These are phyloP conservation scores for Rhogogaster chlorosoma DNA, from an alignment of 2,888 invertebrate genomes.

Conservation along the genomic window DNA sequence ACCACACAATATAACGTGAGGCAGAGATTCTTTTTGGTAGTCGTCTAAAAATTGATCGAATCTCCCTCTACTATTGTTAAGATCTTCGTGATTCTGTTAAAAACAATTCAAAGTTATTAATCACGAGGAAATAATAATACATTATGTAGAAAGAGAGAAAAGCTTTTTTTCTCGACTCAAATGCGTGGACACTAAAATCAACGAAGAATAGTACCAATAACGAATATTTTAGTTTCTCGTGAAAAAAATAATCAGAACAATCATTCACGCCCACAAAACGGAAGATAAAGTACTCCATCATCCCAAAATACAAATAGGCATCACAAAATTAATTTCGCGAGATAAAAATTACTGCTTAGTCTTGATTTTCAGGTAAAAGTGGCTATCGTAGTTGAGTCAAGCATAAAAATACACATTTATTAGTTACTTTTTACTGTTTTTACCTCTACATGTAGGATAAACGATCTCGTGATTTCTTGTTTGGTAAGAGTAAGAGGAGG, in stretches of 20 bases:
- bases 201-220: too few species aligned
- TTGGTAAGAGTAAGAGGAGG: not conserved
- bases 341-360: not conserved
- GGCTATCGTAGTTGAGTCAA: not conserved
- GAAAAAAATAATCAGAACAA: too few species aligned
- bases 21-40: not conserved
- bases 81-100: not conserved
- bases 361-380: not conserved
- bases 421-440: not conserved
- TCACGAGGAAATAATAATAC: too few species aligned
- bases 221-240: too few species aligned
- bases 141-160: too few species aligned
- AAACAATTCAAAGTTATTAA: not conserved
- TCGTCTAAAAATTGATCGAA: not conserved
- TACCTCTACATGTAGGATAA: not conserved
- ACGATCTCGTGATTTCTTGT: not conserved
- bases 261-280: too few species aligned
- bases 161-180: too few species aligned
- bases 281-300: too few species aligned
- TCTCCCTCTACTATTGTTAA: not conserved
- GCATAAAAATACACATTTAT: not conserved
- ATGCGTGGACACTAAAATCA: too few species aligned
- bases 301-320: too few species aligned
- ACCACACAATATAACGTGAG: not conserved
- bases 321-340: too few species aligned